Conservation (phyloP, 2,113 vertebrate species). For the Pterocles burchelli region DNA sequence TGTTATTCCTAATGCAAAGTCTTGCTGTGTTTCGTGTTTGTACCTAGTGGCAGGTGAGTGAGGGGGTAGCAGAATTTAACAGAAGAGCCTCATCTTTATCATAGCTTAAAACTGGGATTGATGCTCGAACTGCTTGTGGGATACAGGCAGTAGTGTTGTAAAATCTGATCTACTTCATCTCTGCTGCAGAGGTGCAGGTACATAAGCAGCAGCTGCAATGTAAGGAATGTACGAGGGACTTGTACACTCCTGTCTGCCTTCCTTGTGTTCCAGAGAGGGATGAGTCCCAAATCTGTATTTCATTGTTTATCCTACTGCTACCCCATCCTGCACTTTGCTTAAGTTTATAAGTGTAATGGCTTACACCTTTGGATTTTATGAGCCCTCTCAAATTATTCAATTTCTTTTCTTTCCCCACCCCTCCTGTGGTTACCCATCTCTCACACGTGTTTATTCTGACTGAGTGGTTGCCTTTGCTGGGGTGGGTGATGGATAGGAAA, state of each 20-base stretch:
- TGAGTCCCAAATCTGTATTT: background rate
- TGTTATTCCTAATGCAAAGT: background rate
- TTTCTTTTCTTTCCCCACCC: background rate
- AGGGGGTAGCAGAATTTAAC: background rate
- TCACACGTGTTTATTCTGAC: fast-evolving
- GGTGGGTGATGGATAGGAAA: background rate
- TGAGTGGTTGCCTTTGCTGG: background rate
- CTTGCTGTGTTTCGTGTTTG: background rate
- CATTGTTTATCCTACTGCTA: background rate
- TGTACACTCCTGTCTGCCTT: background rate
- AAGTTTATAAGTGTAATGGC: background rate
- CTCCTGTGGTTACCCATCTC: background rate
- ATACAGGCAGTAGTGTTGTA: background rate
- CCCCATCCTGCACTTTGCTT: background rate
- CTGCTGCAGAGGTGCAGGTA: background rate
- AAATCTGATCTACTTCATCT: background rate
- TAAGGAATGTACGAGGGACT: background rate
- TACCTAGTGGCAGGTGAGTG: background rate
- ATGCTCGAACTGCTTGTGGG: background rate
- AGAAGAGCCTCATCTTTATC: background rate
- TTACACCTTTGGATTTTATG: background rate
- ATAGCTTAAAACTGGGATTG: background rate
- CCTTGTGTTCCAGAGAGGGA: background rate
- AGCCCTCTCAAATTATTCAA: background rate
- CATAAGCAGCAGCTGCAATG: background rate